phyloP scores from a whole-genome alignment of 2,888 invertebrate genomes.

The Lysandra coridon region DNA sequence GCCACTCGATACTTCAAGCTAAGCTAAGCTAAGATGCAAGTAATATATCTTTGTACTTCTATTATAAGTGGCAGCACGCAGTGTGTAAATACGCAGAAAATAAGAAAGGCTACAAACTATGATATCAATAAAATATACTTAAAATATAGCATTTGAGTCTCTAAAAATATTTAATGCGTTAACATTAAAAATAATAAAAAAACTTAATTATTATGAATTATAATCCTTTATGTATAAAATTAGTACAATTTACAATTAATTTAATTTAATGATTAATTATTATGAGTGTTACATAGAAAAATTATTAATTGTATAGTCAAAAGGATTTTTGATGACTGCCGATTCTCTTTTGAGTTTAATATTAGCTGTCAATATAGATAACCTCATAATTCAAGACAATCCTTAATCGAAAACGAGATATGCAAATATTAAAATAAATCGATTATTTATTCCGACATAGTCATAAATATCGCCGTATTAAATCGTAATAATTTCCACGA shows the following conservation, averaged over 20 bases:
- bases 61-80: neutral
- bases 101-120: no score
- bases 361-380: conserved; percentile 12
- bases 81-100: no score
- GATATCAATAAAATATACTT: no score
- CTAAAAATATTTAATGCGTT: no score
- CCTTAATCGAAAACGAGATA: conserved; percentile 23
- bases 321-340: neutral
- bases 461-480: conserved; percentile 10
- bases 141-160: no score
- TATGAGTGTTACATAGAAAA: neutral
- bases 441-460: conserved; percentile 15
- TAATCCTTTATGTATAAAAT: neutral
- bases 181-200: no score
- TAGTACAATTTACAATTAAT: neutral
- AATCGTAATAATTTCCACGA: conserved; percentile 24
- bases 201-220: no score
- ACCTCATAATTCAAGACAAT: conserved; percentile 21
- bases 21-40: conserved; percentile 35
- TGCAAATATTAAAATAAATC: conserved; percentile 24
- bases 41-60: neutral
- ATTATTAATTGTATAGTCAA: neutral
- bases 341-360: neutral
- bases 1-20: conserved; percentile 34
- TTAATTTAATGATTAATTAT: neutral